phyloP scores from a whole-genome alignment of 2,888 invertebrate genomes.

The Ecdyonurus torrentis region DNA sequence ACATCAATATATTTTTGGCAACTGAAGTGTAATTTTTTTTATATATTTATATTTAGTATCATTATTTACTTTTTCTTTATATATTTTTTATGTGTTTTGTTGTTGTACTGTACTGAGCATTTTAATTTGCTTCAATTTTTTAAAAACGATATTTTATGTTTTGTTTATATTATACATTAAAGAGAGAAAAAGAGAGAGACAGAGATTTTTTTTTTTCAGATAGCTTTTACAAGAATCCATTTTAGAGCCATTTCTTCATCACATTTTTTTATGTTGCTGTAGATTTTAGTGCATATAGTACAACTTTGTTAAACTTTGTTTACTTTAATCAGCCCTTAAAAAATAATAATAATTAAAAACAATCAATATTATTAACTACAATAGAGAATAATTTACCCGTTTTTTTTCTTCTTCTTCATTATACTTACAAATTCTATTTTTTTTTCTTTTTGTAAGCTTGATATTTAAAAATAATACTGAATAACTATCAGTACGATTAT shows the following conservation, averaged over 20 bases:
- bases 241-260: not conserved
- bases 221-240: not conserved
- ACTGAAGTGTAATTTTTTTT: not conserved
- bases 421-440: too few relatives aligned
- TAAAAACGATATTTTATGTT: not conserved
- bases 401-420: not conserved
- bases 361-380: not conserved
- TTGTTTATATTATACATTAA: slow-evolving; percentile 2
- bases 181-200: too few relatives aligned
- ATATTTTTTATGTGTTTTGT: not conserved
- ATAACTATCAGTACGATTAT: too few relatives aligned
- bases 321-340: not conserved
- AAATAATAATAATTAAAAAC: not conserved
- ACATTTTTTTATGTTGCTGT: too few relatives aligned
- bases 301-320: not conserved
- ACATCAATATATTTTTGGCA: slow-evolving; percentile 10
- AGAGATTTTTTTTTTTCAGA: slow-evolving; percentile 1
- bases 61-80: not conserved
- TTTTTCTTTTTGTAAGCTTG: too few relatives aligned
- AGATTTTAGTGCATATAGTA: not conserved
- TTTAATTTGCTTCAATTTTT: not conserved
- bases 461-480: too few relatives aligned
- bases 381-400: not conserved
- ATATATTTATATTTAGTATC: slow-evolving; percentile 4
- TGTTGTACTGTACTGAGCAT: not conserved